phyloP scores from a whole-genome alignment of 2,113 vertebrate genomes.

The Lepus europaeus region DNA sequence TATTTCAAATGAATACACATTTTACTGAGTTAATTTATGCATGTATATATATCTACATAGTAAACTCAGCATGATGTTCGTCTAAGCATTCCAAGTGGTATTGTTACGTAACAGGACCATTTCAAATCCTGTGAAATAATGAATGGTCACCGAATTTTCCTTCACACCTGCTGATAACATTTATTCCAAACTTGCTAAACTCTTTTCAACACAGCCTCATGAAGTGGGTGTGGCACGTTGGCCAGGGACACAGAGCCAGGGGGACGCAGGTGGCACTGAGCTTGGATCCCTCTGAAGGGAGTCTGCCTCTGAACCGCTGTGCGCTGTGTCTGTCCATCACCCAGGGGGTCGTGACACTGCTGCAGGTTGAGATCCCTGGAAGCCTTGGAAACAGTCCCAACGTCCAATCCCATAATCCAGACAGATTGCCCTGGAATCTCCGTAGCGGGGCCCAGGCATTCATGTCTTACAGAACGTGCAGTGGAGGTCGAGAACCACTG shows the following conservation, averaged over 20 bases:
- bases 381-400: neutral
- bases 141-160: neutral
- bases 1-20: neutral
- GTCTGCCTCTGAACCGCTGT: neutral
- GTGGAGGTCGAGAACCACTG: neutral
- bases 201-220: neutral
- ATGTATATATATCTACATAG: neutral
- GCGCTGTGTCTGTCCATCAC: neutral
- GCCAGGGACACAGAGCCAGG: neutral
- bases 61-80: neutral
- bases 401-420: neutral
- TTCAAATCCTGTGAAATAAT: conserved; percentile 39
- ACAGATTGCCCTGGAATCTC: conserved; percentile 10
- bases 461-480: neutral
- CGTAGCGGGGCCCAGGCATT: neutral
- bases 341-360: neutral
- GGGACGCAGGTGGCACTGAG: neutral
- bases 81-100: neutral
- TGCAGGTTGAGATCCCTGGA: neutral
- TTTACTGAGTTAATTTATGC: neutral
- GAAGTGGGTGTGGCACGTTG: neutral
- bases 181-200: neutral
- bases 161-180: neutral
- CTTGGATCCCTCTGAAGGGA: neutral
- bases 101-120: conserved; percentile 16